phyloP scores from a whole-genome alignment of 1,140 invertebrate genomes.

The Phenacoccus solenopsis region DNA sequence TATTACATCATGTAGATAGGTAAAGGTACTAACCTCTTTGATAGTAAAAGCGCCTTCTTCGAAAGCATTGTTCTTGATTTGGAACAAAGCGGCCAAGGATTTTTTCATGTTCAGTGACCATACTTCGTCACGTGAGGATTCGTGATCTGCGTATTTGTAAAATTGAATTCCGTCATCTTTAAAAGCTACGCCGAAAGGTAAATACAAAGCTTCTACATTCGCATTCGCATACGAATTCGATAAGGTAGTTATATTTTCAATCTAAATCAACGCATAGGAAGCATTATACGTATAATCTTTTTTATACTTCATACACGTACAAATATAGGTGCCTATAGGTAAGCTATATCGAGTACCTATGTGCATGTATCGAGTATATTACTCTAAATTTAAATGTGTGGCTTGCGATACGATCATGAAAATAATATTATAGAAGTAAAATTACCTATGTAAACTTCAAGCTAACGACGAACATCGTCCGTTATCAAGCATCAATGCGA shows the following conservation, averaged over 20 bases:
- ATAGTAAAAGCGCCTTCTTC: background rate
- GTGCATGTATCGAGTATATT: too few relatives aligned
- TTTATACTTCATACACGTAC: too few relatives aligned
- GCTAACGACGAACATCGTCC: too few relatives aligned
- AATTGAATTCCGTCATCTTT: conserved; percentile 19
- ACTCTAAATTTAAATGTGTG: too few relatives aligned
- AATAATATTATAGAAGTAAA: too few relatives aligned
- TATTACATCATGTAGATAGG: too few relatives aligned
- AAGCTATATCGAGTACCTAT: background rate
- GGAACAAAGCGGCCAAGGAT: conserved; percentile 25
- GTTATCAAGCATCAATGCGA: too few relatives aligned
- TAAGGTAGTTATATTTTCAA: conserved; percentile 5
- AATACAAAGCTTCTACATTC: conserved; percentile 9
- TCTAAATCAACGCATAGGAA: background rate
- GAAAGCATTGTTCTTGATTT: conserved; percentile 23
- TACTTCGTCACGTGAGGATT: conserved; percentile 16
- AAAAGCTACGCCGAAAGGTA: conserved; percentile 9
- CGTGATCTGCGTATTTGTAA: conserved; percentile 2
- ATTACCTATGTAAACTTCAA: too few relatives aligned
- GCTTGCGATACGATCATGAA: too few relatives aligned
- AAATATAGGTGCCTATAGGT: background rate
- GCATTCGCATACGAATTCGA: background rate
- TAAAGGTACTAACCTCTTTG: conserved; percentile 19
- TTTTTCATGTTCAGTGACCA: conserved; percentile 29
- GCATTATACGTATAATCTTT: background rate